phyloP scores from a whole-genome alignment of 2,888 invertebrate genomes.

The Sycophila texana region DNA sequence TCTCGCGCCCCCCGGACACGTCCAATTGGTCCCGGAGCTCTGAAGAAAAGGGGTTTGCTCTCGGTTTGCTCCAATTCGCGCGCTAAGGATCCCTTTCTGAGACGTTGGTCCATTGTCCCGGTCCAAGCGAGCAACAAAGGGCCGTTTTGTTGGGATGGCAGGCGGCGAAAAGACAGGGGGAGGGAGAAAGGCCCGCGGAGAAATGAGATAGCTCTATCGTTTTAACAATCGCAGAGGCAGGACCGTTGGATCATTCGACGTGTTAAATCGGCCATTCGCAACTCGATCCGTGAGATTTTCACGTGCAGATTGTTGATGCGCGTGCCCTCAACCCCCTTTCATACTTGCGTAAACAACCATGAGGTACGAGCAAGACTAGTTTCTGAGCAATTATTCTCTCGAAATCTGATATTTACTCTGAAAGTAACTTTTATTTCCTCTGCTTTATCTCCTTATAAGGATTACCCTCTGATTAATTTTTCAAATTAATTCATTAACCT shows the following conservation, averaged over 20 bases:
- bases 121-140: constrained; percentile 52
- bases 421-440: too few species aligned
- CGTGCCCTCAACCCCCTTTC: neutral
- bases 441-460: too few species aligned
- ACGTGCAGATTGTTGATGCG: constrained; percentile 12
- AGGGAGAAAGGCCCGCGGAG: constrained; percentile 30
- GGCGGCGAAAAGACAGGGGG: neutral
- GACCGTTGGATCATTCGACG: constrained; percentile 49
- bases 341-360: constrained; percentile 43
- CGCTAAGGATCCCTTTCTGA: constrained; percentile 62
- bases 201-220: constrained; percentile 65
- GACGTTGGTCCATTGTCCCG: constrained; percentile 63
- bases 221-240: constrained; percentile 62
- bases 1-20: constrained; percentile 59
- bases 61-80: constrained; percentile 71
- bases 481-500: too few species aligned
- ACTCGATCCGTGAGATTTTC: constrained; percentile 48
- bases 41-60: constrained; percentile 69
- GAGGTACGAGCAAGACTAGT: constrained; percentile 30
- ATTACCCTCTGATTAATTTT: too few species aligned
- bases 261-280: constrained; percentile 54
- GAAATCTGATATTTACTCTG: neutral
- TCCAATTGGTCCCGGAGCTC: constrained; percentile 65
- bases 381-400: constrained; percentile 15
- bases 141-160: constrained; percentile 30